phyloP scores from a whole-genome alignment of 2,888 invertebrate genomes.

The Lithosia quadra region DNA sequence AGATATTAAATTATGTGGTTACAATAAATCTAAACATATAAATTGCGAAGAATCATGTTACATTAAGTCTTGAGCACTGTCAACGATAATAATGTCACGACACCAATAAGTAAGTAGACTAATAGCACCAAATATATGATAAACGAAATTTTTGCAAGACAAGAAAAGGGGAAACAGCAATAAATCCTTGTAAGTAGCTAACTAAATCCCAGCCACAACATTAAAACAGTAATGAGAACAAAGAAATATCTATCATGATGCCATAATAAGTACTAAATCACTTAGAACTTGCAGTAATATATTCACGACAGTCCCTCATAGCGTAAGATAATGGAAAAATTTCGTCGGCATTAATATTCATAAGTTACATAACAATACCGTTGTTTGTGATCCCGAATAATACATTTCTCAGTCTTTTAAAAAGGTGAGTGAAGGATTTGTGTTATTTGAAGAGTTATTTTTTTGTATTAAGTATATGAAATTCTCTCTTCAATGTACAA shows the following conservation, averaged over 20 bases:
- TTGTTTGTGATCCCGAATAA: conserved; percentile 45
- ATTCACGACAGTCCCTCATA: conserved; percentile 46
- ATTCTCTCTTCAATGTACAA: too few relatives aligned
- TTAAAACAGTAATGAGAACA: conserved; percentile 18
- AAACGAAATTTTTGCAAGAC: neutral
- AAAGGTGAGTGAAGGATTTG: conserved; percentile 29
- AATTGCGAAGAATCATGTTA: neutral
- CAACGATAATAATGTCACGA: neutral
- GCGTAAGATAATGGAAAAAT: conserved; percentile 52
- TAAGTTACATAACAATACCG: conserved; percentile 44
- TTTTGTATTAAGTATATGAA: too few relatives aligned
- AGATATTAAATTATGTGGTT: too few relatives aligned
- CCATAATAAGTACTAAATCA: conserved; percentile 44
- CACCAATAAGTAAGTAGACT: neutral
- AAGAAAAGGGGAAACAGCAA: conserved; percentile 17
- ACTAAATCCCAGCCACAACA: conserved; percentile 16
- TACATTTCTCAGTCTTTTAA: conserved; percentile 34
- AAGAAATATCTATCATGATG: conserved; percentile 29
- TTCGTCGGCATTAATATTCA: conserved; percentile 51
- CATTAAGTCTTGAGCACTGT: neutral
- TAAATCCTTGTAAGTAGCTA: conserved; percentile 15
- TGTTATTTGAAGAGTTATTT: too few relatives aligned
- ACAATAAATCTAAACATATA: neutral
- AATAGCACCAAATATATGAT: neutral
- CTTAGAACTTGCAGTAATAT: conserved; percentile 45